Base-by-base conservation (phyloP, 2,888 invertebrate genomes). In the Scaptomyza reducta region DNA sequence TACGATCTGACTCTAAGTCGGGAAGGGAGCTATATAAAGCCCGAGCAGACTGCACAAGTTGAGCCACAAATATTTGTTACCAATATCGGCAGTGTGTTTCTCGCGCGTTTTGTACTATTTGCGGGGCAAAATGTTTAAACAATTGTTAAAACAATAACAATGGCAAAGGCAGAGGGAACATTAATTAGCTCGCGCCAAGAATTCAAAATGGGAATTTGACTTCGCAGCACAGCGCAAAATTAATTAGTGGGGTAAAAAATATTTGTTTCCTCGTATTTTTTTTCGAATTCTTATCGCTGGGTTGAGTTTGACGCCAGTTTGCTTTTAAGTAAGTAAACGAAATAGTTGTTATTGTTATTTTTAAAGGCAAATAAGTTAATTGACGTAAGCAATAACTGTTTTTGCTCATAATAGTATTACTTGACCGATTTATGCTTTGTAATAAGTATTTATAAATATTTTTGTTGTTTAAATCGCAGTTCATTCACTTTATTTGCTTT, bases 111-210 rank as follows among this genome's bases (percentile, higher is more conserved):
- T 38, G 58, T 16, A 35, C 29, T 22, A 44, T 27, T n/a, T 70
- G 10, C 16, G 40, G 40, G 10, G 1, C 40, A 40, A 9, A 40
- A 10, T 40, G 53, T 75, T 83, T 72, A 54, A 49, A 54, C 85
- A 82, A 77, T 79, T 82, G 86, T 53, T 63, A 67, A 84, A 78
- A 78, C 67, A 80, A 71, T 40, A 70, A 44, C 13, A 38, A 13
- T 6, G 42, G 31, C 27, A n/a, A 16, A 22, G 54, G n/a, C n/a
- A 31, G 65, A 40, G 4, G 16, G 1, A 10, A 40, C 58, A 51
- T 53, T 67, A 67, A 67, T 67, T 67, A 67, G 66, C 66, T 57
- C 41, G 55, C 16, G 22, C 33, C 22, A 9, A 25, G 55, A 60
- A 29, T 46, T 41, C 16, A 16, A 31, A 41, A 33, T 42, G 42